Percentiles rank a stretch among this genome's conserved stretches.
Evolutionary conservation across 2,797 vertebrate species (phyloP).

Genomic region (Sparus aurata): DNA sequence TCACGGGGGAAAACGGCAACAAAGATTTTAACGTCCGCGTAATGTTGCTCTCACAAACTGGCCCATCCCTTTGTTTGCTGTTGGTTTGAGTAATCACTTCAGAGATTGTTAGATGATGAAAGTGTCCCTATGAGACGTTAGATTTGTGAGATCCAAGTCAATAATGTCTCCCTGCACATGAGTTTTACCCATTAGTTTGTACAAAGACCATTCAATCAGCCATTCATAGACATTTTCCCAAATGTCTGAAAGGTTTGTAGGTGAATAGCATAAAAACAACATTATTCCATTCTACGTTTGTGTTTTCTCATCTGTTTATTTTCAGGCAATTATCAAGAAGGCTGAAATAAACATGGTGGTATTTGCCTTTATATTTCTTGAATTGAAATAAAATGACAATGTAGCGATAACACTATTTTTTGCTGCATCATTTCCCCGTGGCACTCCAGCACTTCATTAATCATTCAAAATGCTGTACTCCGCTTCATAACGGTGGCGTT

Average conservation of each 20-base stretch:
- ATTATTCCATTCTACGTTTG: constrained; percentile 72
- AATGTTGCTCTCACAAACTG: constrained; percentile 35
- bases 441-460: constrained; percentile 73
- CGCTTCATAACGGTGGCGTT: constrained; percentile 43
- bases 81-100: constrained; percentile 76
- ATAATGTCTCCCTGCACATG: constrained; percentile 53
- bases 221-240: constrained; percentile 84
- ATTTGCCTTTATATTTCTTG: constrained; percentile 73
- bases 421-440: constrained; percentile 82
- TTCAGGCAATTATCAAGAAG: constrained; percentile 80
- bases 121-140: constrained; percentile 56
- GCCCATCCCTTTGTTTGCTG: constrained; percentile 84
- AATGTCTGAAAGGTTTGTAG: constrained; percentile 84
- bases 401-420: constrained; percentile 90
- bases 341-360: constrained; percentile 77
- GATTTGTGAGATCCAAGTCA: constrained; percentile 66
- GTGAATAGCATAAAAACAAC: constrained; percentile 62
- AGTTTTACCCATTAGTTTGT: constrained; percentile 74
- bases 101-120: constrained; percentile 69
- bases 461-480: constrained; percentile 74
- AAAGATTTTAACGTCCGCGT: constrained; percentile 8
- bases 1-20: constrained; percentile 28
- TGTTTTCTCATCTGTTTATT: constrained; percentile 80
- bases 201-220: constrained; percentile 78
- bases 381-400: constrained; percentile 79